These are phyloP conservation scores for Drosophila nigrodunni DNA, from an alignment of 1,140 invertebrate genomes.

Conservation along the genomic window DNA sequence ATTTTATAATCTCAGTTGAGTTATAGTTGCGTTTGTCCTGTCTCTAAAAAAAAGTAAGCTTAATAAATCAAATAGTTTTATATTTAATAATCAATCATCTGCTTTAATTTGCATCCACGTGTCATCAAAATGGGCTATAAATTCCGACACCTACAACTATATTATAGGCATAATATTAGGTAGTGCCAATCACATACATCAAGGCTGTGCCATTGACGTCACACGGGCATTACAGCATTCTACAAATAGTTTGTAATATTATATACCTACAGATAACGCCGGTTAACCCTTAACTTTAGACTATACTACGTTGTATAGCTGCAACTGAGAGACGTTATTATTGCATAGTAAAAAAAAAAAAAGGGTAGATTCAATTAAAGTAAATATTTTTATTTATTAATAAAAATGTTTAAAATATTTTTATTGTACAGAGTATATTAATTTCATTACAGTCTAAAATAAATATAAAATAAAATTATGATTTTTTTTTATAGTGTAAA, in stretches of 20 bases:
- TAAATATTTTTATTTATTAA: no score
- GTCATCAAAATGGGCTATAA: not conserved
- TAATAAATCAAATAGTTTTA: not conserved
- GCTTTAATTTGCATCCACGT: slow-evolving; percentile 5
- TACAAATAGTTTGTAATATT: slow-evolving; percentile 40
- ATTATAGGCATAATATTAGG: not conserved
- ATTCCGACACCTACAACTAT: slow-evolving; percentile 30
- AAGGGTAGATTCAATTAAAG: not conserved
- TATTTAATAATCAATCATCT: not conserved
- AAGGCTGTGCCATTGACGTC: slow-evolving; percentile 46
- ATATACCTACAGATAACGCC: slow-evolving; percentile 17
- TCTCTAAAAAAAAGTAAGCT: not conserved
- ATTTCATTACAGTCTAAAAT: not conserved
- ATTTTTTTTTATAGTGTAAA: slow-evolving; percentile 20
- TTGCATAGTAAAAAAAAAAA: not conserved
- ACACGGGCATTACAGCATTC: slow-evolving; percentile 16
- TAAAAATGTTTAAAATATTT: not conserved
- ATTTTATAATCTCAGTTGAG: not conserved
- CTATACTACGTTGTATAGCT: slow-evolving; percentile 21
- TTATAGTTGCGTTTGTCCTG: not conserved
- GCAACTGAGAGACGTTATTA: not conserved
- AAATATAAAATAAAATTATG: not conserved
- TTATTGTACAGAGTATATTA: not conserved
- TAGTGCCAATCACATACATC: slow-evolving; percentile 34
- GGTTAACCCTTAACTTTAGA: slow-evolving; percentile 10